Percentiles rank a stretch among this genome's conserved stretches.
Evolutionary conservation across 1,140 invertebrate species (phyloP).

Genomic region (Panonychus citri): DNA sequence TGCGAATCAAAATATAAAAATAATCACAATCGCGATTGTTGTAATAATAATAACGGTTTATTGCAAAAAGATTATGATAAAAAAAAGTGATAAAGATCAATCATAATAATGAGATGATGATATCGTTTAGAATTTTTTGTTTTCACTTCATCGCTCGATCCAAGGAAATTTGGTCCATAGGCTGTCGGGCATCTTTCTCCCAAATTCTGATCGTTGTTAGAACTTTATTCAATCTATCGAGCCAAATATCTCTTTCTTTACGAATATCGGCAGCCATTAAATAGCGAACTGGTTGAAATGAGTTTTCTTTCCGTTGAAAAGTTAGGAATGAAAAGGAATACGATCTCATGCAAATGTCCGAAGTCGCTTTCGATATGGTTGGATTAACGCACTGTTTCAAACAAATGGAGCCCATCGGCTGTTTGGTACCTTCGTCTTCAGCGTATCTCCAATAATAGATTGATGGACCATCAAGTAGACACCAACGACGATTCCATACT

Average conservation of each 20-base stretch:
- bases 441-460: neutral
- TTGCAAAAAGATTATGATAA: too few species aligned
- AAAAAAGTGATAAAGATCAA: too few species aligned
- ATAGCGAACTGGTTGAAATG: neutral
- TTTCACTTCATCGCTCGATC: neutral
- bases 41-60: too few species aligned
- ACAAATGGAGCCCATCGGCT: neutral
- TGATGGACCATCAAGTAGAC: neutral
- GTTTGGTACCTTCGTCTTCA: neutral
- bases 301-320: neutral
- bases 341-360: neutral
- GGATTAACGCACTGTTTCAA: neutral
- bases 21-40: too few species aligned
- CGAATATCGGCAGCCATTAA: neutral
- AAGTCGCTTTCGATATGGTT: neutral
- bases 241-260: neutral
- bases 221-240: neutral
- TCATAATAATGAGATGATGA: too few species aligned
- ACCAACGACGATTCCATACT: neutral
- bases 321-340: neutral
- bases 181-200: neutral
- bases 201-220: neutral
- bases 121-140: too few species aligned
- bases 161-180: neutral
- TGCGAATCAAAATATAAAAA: too few species aligned